Conservation (phyloP, 2,113 vertebrate genomes). For the Trichomycterus rosablanca region DNA sequence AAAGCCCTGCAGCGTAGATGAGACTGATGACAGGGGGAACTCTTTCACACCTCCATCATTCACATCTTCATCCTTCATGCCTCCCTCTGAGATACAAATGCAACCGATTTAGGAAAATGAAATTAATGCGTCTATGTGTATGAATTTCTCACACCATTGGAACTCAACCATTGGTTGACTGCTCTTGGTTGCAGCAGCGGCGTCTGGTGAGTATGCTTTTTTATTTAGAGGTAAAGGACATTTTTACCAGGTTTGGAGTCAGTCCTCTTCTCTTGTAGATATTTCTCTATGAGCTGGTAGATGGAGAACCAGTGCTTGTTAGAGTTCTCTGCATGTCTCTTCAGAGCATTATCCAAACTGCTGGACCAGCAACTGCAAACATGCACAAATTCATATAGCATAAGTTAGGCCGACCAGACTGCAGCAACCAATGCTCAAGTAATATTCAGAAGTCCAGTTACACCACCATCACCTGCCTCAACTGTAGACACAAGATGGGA, state of each 20-base stretch:
- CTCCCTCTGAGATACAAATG: neutral
- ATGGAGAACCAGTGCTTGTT: constrained; percentile 91
- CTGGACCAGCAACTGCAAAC: constrained; percentile 84
- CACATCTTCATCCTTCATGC: constrained; percentile 29
- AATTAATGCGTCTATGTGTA: too few species aligned
- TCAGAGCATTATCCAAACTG: constrained; percentile 88
- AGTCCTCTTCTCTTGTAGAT: constrained; percentile 71
- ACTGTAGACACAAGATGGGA: too few species aligned
- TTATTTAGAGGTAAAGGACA: too few species aligned
- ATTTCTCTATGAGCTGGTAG: constrained; percentile 88
- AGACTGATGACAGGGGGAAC: constrained; percentile 66
- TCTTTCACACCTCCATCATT: constrained; percentile 44
- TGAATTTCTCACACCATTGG: too few species aligned
- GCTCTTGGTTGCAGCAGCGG: too few species aligned
- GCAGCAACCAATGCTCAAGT: too few species aligned
- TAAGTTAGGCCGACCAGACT: too few species aligned
- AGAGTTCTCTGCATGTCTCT: constrained; percentile 79
- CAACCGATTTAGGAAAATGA: neutral
- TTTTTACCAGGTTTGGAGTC: constrained; percentile 62
- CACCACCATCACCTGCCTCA: too few species aligned
- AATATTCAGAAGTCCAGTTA: too few species aligned
- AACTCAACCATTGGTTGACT: too few species aligned
- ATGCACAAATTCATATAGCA: neutral
- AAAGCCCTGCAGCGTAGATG: constrained; percentile 83
- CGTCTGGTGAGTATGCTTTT: too few species aligned